Conservation (phyloP, 1,140 invertebrate genomes). For the Berghia stephanieae region DNA sequence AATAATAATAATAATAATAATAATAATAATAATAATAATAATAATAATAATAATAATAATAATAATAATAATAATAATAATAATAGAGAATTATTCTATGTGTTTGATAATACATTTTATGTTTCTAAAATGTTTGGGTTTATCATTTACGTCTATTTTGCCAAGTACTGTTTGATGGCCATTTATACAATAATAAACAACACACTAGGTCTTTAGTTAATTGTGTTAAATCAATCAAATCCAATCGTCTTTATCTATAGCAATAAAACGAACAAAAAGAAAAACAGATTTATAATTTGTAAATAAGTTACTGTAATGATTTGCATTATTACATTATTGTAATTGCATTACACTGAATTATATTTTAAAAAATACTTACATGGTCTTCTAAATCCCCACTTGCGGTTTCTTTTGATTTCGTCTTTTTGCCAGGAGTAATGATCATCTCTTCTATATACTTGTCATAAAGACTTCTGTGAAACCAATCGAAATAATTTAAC, state of each 20-base stretch:
- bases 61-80: too few relatives aligned
- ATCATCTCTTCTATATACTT: conserved; percentile 81
- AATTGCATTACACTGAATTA: neutral
- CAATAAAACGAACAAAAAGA: too few relatives aligned
- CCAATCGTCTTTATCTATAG: neutral
- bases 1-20: too few relatives aligned
- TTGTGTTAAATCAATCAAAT: neutral
- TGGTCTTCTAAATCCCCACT: conserved; percentile 63
- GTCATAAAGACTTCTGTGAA: conserved; percentile 58
- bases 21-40: too few relatives aligned
- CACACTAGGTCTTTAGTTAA: neutral
- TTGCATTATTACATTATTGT: neutral
- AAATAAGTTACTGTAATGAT: neutral
- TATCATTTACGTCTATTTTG: too few relatives aligned
- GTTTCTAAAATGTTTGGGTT: too few relatives aligned
- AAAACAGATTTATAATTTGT: neutral
- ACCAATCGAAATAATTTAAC: conserved; percentile 26
- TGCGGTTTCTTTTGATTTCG: conserved; percentile 67
- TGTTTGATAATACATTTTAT: too few relatives aligned
- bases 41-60: too few relatives aligned
- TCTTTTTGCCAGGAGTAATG: conserved; percentile 63
- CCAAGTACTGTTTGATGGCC: too few relatives aligned
- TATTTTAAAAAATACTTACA: conserved; percentile 46
- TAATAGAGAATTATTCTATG: too few relatives aligned
- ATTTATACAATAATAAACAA: neutral